Evolutionary conservation across 2,888 invertebrate genomes (phyloP).

Genomic region (Platerodrilus igneus): DNA sequence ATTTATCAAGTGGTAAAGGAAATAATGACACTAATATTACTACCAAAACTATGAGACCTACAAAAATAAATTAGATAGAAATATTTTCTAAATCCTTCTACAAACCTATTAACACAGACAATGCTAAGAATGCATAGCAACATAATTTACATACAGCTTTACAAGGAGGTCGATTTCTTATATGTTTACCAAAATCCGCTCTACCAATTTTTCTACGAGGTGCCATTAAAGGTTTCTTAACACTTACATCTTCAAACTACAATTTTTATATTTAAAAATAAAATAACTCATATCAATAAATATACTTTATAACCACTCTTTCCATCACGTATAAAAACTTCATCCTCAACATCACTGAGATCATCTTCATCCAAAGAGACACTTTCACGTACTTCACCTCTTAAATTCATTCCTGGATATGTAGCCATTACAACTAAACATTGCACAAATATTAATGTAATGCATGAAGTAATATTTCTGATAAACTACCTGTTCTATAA

Average conservation of each 20-base stretch:
- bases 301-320: constrained; percentile 57
- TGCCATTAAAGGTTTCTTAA: constrained; percentile 70
- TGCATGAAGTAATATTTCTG: too few relatives aligned
- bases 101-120: constrained; percentile 54
- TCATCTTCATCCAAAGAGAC: constrained; percentile 63
- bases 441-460: too few relatives aligned
- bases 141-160: constrained; percentile 60
- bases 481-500: too few relatives aligned
- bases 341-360: constrained; percentile 71
- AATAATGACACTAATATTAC: constrained; percentile 62
- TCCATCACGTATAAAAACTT: constrained; percentile 71
- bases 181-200: constrained; percentile 48
- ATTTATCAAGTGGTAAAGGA: constrained; percentile 58
- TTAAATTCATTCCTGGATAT: constrained; percentile 56
- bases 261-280: constrained; percentile 23
- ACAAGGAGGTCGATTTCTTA: constrained; percentile 53
- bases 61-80: constrained; percentile 29
- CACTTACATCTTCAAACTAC: constrained; percentile 62
- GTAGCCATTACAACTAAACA: constrained; percentile 55
- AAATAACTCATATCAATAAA: constrained; percentile 3
- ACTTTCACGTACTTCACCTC: constrained; percentile 62
- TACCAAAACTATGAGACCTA: constrained; percentile 59
- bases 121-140: constrained; percentile 60
- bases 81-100: constrained; percentile 10
- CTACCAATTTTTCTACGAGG: constrained; percentile 58